A percentile compares a stretch with the other conserved stretches of the same genome.
These are phyloP conservation scores for Synergus laeviventris DNA, from an alignment of 2,888 invertebrate species.

Conservation along the genomic window DNA sequence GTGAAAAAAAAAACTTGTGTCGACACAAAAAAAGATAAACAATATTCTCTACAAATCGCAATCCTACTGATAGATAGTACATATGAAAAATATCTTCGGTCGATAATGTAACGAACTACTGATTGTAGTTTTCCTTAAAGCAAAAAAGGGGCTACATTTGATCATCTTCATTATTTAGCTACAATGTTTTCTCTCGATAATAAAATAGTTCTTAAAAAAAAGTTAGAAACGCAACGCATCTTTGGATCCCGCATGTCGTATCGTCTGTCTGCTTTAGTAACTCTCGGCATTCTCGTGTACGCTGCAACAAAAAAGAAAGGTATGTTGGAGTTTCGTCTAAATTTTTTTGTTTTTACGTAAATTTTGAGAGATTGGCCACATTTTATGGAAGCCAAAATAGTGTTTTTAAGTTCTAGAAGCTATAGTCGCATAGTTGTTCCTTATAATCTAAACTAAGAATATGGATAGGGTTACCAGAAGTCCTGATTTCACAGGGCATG, in stretches of 20 bases:
- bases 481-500: too few species aligned
- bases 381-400: too few species aligned
- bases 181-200: conserved; percentile 52
- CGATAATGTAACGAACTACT: neutral
- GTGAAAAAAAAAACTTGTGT: conserved; percentile 25
- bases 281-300: conserved; percentile 74
- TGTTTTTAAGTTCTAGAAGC: too few species aligned
- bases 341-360: conserved; percentile 4
- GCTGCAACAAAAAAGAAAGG: conserved; percentile 65
- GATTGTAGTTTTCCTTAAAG: neutral
- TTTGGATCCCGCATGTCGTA: conserved; percentile 71
- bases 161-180: conserved; percentile 47
- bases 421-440: too few species aligned
- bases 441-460: too few species aligned
- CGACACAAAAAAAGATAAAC: neutral
- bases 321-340: conserved; percentile 1
- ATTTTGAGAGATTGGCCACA: too few species aligned
- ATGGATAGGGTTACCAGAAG: too few species aligned
- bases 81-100: conserved; percentile 7
- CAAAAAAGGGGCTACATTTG: conserved; percentile 40
- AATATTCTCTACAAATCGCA: conserved; percentile 8
- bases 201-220: conserved; percentile 67
- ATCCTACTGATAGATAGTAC: neutral
- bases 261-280: conserved; percentile 62
- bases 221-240: conserved; percentile 74